Percentiles rank a stretch among this genome's conserved stretches.
Conservation (phyloP, 2,113 vertebrate species). For the Formicarius rufipectus region DNA sequence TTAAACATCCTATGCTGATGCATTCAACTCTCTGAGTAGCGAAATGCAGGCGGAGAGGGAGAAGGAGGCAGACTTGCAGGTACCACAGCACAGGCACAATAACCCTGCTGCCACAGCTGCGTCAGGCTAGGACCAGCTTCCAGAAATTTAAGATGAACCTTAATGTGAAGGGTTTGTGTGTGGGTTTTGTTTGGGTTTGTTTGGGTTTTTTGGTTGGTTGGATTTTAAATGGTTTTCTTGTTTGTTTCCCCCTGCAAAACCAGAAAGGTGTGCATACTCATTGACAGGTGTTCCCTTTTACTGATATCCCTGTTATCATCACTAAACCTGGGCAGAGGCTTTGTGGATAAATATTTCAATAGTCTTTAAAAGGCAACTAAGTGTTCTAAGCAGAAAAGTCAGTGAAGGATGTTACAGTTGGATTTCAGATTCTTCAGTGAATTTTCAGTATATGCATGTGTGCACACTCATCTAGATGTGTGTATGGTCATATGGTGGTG, state of each 20-base stretch:
- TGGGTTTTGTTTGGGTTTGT: neutral
- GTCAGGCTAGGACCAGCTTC: neutral
- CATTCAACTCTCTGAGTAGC: neutral
- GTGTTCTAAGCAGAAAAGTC: neutral
- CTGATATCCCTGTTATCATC: neutral
- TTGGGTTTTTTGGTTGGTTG: neutral
- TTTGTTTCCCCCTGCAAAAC: neutral
- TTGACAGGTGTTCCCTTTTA: neutral
- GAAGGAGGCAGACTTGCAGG: neutral
- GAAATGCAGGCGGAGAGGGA: neutral
- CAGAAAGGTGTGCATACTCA: neutral
- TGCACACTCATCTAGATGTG: rapidly evolving
- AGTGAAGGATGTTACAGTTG: neutral
- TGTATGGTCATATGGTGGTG: too few relatives aligned
- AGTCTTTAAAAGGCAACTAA: neutral
- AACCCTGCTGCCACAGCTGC: neutral
- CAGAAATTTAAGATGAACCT: neutral
- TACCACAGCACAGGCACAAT: too few relatives aligned
- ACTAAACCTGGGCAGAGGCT: neutral
- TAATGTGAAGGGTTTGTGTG: neutral
- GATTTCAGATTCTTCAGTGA: neutral
- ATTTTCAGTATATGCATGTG: rapidly evolving
- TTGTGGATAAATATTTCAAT: neutral
- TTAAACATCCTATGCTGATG: rapidly evolving
- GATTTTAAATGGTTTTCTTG: neutral